These are phyloP conservation scores for Sialia sialis DNA, from an alignment of 2,113 vertebrate genomes.

Conservation along the genomic window DNA sequence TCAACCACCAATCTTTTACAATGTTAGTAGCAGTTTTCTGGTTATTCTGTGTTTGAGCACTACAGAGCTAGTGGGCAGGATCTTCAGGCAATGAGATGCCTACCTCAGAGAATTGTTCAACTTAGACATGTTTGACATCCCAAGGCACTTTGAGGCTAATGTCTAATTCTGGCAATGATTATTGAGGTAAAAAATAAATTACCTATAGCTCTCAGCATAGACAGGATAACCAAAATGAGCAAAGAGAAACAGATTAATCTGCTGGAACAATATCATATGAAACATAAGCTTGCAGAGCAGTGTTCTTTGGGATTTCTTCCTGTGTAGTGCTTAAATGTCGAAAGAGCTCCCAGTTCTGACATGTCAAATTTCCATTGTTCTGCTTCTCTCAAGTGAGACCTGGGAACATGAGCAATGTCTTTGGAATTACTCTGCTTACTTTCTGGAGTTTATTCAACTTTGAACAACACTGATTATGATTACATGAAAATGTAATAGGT, in stretches of 20 bases:
- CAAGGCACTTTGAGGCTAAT: neutral
- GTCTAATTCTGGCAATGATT: neutral
- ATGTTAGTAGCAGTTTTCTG: neutral
- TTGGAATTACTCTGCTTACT: neutral
- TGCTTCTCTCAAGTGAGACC: neutral
- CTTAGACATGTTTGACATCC: neutral
- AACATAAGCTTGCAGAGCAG: neutral
- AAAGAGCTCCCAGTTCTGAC: neutral
- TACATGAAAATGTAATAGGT: neutral
- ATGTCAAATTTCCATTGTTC: neutral
- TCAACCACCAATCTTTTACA: neutral
- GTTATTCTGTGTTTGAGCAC: neutral
- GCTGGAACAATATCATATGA: neutral
- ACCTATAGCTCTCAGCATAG: neutral
- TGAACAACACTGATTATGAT: neutral
- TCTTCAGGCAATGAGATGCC: neutral
- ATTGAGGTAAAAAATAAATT: neutral
- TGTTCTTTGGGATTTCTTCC: neutral
- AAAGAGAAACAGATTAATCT: slow-evolving; percentile 1
- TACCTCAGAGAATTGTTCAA: neutral
- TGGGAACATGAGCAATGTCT: neutral
- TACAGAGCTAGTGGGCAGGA: neutral
- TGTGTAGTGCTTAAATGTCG: neutral
- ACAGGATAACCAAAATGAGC: neutral
- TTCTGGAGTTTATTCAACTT: neutral